Conservation (phyloP, 2,113 vertebrate species). For the Leptodactylus fuscus region DNA sequence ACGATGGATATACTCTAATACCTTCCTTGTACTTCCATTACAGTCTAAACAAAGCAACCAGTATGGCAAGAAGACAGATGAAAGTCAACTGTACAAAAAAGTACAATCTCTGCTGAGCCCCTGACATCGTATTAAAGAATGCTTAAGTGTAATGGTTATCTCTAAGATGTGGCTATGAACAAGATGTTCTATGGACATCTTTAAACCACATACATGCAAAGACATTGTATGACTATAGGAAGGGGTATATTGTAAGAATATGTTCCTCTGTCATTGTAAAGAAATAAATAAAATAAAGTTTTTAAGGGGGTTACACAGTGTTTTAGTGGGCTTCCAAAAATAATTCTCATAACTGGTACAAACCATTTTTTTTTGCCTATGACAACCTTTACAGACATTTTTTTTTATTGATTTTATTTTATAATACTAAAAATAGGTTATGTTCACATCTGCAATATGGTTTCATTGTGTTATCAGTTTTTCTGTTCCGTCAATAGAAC, state of each 20-base stretch:
- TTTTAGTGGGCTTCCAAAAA: too few relatives aligned
- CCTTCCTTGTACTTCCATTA: conserved; percentile 43
- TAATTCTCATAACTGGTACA: too few relatives aligned
- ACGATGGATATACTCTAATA: conserved; percentile 46
- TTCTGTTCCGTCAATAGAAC: too few relatives aligned
- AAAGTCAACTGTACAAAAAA: conserved; percentile 54
- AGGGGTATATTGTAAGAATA: neutral
- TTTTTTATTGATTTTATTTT: too few relatives aligned
- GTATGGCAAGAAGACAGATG: conserved; percentile 5
- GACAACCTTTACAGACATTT: too few relatives aligned
- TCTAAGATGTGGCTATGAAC: neutral
- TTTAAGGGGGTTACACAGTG: neutral
- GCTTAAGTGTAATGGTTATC: neutral
- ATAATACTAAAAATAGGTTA: too few relatives aligned
- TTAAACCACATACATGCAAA: neutral
- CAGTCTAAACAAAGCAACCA: conserved; percentile 54
- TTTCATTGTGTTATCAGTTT: too few relatives aligned
- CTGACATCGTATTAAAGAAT: neutral
- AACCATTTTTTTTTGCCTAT: too few relatives aligned
- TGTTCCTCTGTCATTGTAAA: neutral
- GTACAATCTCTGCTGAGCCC: neutral
- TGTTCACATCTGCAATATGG: too few relatives aligned
- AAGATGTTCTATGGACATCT: neutral
- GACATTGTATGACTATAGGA: neutral
- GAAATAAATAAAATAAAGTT: neutral